phyloP scores from a whole-genome alignment of 2,113 vertebrate genomes.

The Erpornis zantholeuca region DNA sequence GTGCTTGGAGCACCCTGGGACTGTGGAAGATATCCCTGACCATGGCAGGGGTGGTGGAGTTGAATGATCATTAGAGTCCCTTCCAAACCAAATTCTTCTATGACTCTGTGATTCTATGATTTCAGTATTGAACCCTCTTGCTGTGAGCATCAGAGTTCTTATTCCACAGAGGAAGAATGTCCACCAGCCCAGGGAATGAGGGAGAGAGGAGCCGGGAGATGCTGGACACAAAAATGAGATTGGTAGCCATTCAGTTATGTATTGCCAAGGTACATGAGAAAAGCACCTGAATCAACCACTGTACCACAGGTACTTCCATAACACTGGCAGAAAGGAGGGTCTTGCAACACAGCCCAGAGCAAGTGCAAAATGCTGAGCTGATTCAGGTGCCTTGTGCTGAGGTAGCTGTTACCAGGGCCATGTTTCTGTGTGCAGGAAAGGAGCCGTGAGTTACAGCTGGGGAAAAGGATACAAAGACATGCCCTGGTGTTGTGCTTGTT shows the following conservation, averaged over 20 bases:
- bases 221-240: not conserved
- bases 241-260: not conserved
- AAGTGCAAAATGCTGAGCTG: not conserved
- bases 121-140: not conserved
- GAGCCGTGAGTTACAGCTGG: not conserved
- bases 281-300: not conserved
- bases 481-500: not conserved
- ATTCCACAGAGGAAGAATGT: not conserved
- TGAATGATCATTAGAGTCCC: not conserved
- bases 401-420: not conserved
- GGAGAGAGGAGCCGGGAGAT: not conserved
- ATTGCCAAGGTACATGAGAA: not conserved
- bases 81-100: not conserved
- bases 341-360: not conserved
- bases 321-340: not conserved
- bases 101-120: not conserved
- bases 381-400: not conserved
- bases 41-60: not conserved
- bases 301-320: not conserved
- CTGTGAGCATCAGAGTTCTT: not conserved
- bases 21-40: rapidly evolving
- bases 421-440: not conserved
- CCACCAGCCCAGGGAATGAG: not conserved
- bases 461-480: rapidly evolving
- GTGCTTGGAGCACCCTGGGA: not conserved